These are phyloP conservation scores for Paralichthys olivaceus DNA, from an alignment of 2,113 vertebrate species.

Conservation along the genomic window DNA sequence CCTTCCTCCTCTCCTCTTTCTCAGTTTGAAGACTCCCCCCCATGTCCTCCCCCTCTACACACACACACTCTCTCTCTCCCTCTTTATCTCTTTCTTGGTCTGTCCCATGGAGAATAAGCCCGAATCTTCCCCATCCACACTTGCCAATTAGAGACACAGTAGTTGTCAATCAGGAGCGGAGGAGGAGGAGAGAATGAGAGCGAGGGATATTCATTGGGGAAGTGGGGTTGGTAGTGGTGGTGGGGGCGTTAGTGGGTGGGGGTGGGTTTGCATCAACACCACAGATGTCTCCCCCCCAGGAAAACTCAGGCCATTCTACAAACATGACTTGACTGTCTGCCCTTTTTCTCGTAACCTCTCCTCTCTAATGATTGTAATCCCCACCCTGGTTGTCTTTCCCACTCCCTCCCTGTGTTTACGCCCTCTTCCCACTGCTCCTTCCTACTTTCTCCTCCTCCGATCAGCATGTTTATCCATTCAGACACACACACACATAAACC, in stretches of 20 bases:
- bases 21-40: slow-evolving; percentile 14
- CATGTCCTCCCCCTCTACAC: slow-evolving; percentile 17
- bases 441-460: background rate
- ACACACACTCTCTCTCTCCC: background rate
- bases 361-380: slow-evolving; percentile 41
- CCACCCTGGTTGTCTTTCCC: background rate
- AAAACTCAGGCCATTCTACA: slow-evolving; percentile 40
- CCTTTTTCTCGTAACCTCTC: slow-evolving; percentile 46
- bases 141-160: slow-evolving; percentile 77
- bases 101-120: slow-evolving; percentile 71
- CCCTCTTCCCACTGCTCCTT: slow-evolving; percentile 4
- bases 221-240: background rate
- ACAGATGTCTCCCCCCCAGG: slow-evolving; percentile 59
- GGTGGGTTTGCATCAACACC: slow-evolving; percentile 66
- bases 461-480: slow-evolving; percentile 37
- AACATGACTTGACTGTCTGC: slow-evolving; percentile 50
- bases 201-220: slow-evolving; percentile 42
- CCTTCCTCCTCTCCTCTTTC: slow-evolving; percentile 8
- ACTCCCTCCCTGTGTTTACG: slow-evolving; percentile 24
- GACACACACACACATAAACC: slow-evolving; percentile 8
- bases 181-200: slow-evolving; percentile 46
- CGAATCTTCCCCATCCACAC: slow-evolving; percentile 63
- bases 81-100: slow-evolving; percentile 40
- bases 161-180: slow-evolving; percentile 73
- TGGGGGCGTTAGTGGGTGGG: background rate